Base-by-base conservation (phyloP, 2,113 vertebrate species). In the Siniperca chuatsi region DNA sequence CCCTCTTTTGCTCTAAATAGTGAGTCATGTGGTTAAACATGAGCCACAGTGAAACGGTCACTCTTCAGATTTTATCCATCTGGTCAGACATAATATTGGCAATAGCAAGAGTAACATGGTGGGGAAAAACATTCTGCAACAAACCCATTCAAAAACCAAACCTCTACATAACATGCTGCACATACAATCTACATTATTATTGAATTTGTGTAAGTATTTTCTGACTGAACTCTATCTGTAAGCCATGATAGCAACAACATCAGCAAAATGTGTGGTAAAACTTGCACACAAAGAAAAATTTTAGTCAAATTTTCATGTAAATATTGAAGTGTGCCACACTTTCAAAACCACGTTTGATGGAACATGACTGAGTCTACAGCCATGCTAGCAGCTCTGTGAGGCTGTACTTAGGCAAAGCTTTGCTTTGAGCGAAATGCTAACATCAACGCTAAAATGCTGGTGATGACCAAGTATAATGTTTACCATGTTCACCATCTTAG, bases 61-160 rank as follows among this genome's bases (percentile, higher is more conserved):
- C 4, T 61, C 57, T 57, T 80, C 77, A 81, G 76, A 86, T 79
- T 81, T 76, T 64, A 46, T 67, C 69, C 86, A 79, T 88, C 65
- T 81, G 74, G 67, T 78, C 70, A 84, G 80, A 78, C 83, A 75
- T 65, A 67, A 78, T 67, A 76, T 16, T 81, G 77, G 57, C 79
- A 83, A 40, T 46, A 13, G 35, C n/a, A 78, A 64, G 21, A 62
- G 5, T 2, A 50, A 78, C n/a, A 57, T 33, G 6, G 0, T 2
- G 52, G 21, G 48, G 33, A 33, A 29, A 11, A 48, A 40, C 40
- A 10, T 46, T 66, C 15, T 37, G 40, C 35, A 67, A 33, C 6
- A 55, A 29, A 60, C 25, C 40, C 25, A 64, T 9, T 72, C 20
- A 20, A 52, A 48, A 55, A 40, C 5, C 12, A n/a, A 52, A 13